These are phyloP conservation scores for Neotragus moschatus DNA, from an alignment of 2,113 vertebrate genomes.

Conservation along the genomic window DNA sequence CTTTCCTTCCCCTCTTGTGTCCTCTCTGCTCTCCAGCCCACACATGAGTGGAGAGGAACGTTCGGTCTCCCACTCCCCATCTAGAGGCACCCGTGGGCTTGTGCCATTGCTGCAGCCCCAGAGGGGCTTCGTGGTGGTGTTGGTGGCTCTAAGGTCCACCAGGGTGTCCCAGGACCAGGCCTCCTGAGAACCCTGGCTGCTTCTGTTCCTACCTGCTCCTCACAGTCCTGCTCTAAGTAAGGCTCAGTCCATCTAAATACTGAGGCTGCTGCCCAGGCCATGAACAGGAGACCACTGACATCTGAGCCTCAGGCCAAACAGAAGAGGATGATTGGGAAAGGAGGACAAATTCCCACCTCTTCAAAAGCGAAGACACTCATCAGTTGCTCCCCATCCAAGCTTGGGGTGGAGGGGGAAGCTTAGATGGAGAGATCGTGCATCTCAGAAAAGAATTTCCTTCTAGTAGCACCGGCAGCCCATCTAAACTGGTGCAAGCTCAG, in stretches of 20 bases:
- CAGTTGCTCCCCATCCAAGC: neutral
- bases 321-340: constrained; percentile 63
- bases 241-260: neutral
- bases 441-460: neutral
- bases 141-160: no score
- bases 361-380: neutral
- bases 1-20: no score
- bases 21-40: neutral
- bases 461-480: neutral
- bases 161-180: neutral
- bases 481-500: neutral
- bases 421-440: neutral
- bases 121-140: neutral
- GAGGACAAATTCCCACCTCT: constrained; percentile 11
- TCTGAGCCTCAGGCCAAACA: constrained; percentile 45
- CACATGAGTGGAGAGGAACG: neutral
- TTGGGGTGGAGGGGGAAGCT: neutral
- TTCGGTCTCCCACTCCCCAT: neutral
- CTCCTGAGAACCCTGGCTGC: neutral
- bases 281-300: constrained; percentile 66
- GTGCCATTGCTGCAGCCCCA: neutral
- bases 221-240: neutral
- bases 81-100: neutral
- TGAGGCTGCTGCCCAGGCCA: constrained; percentile 56
- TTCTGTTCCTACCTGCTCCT: neutral